These are phyloP conservation scores for Menidia beryllina DNA, from an alignment of 2,113 vertebrate genomes.

Conservation along the genomic window DNA sequence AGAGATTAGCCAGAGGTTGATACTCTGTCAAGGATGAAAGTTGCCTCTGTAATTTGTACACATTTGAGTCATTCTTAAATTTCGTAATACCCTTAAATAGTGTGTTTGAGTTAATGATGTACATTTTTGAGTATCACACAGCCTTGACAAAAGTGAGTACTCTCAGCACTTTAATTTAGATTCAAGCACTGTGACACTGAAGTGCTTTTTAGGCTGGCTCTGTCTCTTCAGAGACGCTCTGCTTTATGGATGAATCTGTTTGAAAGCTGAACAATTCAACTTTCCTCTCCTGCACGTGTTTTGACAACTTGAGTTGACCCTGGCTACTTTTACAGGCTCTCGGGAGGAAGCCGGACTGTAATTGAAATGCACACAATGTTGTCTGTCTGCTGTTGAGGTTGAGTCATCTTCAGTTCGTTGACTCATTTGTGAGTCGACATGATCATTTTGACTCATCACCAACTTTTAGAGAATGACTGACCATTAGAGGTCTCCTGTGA, in stretches of 20 bases:
- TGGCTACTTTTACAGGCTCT: conserved; percentile 23
- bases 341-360: conserved; percentile 44
- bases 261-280: background rate
- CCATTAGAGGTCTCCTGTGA: conserved; percentile 26
- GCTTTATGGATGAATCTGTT: background rate
- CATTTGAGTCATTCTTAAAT: background rate
- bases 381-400: conserved; percentile 53
- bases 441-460: conserved; percentile 29
- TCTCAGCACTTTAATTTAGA: conserved; percentile 6
- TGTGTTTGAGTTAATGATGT: background rate
- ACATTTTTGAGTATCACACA: background rate
- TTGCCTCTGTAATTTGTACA: background rate
- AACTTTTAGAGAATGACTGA: conserved; percentile 24
- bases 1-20: background rate
- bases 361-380: conserved; percentile 10
- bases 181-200: conserved; percentile 12
- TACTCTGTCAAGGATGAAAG: background rate
- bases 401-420: background rate
- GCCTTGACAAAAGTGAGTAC: background rate
- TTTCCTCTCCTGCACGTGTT: background rate
- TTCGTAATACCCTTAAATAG: background rate
- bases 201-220: conserved; percentile 17
- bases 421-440: conserved; percentile 23
- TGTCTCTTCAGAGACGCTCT: conserved; percentile 1
- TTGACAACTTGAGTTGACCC: conserved; percentile 4